Evolutionary conservation across 92 coral and sea anemone species (phyloP), one percentile per base, ranked within the genome.

Genomic region (Parazoanthus darwini): DNA sequence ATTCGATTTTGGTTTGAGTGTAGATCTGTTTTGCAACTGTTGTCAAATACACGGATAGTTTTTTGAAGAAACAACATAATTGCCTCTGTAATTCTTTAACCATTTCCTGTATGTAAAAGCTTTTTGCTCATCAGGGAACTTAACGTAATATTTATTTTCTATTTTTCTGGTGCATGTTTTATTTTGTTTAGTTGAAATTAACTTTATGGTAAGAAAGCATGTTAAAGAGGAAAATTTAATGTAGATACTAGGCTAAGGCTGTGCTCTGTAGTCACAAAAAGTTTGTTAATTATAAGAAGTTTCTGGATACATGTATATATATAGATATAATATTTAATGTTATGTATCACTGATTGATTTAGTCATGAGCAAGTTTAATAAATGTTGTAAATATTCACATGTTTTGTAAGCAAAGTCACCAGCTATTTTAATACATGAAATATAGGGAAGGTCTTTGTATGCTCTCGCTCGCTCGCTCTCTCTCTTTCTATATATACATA

Each of bases 61-160:
- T 84, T 14, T 82, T 84, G 66, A 84, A 33, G 87, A 46, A 46
- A 74, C 79, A 84, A 43, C 18, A 6, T 84, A 84, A 70, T 44
- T 46, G 78, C 65, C 79, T 63, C 14, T 84, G 46, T 70, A 29
- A 70, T 63, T 58, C n/a, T 84, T 71, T 70, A 70, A 71, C 51
- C 68, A 48, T 84, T 84, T 84, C 87, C 87, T 84, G 79, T 37
- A 68, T 73, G 65, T 25, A 84, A 84, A 84, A 84, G 78, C 78
- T 84, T 71, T 71, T 79, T 79, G 65, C 77, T 79, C 65, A 51
- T 79, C 59, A 39, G 33, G 63, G 56, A 43, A 71, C n/a, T 35
- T n/a, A 44, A 70, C 39, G 26, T 46, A 68, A 29, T 25, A 36
- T 83, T 68, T 33, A 38, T 83, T n/a, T 46, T 23, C 36, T 82